phyloP scores from a whole-genome alignment of 2,797 vertebrate species.

The Synaphobranchus kaupii region DNA sequence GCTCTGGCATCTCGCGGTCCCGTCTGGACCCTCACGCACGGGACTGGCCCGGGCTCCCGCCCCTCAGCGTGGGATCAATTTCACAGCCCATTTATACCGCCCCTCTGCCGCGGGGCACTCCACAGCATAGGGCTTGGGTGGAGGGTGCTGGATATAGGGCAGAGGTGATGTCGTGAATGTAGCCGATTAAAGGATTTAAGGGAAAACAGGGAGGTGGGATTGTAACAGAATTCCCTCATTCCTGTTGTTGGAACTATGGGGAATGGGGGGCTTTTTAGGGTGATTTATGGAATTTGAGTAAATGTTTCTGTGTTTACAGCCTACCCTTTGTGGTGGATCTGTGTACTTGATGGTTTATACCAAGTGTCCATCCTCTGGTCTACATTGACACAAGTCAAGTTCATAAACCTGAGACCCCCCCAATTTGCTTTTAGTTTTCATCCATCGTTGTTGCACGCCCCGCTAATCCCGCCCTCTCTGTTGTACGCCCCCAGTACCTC shows the following conservation, averaged over 20 bases:
- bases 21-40: background rate
- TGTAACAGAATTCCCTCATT: background rate
- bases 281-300: background rate
- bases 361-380: no score
- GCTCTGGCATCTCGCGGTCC: background rate
- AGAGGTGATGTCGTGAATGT: background rate
- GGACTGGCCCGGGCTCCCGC: background rate
- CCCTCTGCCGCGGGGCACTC: background rate
- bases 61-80: background rate
- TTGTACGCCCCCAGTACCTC: slow-evolving; percentile 80
- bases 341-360: no score
- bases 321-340: no score
- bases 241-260: background rate
- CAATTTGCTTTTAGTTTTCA: background rate
- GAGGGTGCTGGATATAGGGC: background rate
- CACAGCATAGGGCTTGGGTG: background rate
- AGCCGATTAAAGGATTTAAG: background rate
- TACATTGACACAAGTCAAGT: background rate
- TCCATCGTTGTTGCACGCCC: background rate
- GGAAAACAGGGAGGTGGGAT: background rate
- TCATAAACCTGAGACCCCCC: background rate
- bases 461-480: background rate
- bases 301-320: no score
- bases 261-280: background rate
- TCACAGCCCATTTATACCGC: background rate